Evolutionary conservation across 64 coral and sea anemone species (phyloP).

Genomic region (Pachyseris speciosa): DNA sequence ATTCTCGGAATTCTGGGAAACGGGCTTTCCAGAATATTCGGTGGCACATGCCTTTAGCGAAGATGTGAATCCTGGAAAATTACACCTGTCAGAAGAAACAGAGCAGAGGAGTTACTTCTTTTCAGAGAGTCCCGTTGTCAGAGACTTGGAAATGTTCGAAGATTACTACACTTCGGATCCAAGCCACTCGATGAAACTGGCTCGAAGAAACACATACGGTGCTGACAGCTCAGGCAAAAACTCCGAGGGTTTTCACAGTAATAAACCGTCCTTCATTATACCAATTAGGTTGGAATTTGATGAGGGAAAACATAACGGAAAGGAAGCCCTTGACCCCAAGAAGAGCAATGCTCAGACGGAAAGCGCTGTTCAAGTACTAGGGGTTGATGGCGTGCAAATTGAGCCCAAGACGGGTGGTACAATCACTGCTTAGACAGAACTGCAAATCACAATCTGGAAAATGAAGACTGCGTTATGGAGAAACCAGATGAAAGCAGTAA

Average conservation of each 20-base stretch:
- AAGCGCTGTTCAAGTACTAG: not conserved
- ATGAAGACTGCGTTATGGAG: not conserved
- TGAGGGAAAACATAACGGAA: not conserved
- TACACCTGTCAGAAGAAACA: not conserved
- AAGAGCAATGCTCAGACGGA: not conserved
- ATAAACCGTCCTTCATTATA: not conserved
- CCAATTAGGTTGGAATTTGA: conserved; percentile 17
- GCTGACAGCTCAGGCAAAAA: not conserved
- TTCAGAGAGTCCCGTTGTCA: conserved; percentile 20
- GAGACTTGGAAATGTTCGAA: not conserved
- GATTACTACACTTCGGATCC: not conserved
- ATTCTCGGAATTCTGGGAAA: not conserved
- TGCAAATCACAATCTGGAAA: not conserved
- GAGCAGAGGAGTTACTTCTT: conserved; percentile 35
- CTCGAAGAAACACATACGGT: not conserved
- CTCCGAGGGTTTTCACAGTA: not conserved
- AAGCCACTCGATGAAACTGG: not conserved
- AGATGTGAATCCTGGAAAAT: not conserved
- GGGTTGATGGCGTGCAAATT: not conserved
- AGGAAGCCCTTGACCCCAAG: not conserved
- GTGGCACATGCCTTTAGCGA: not conserved
- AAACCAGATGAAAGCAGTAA: not conserved
- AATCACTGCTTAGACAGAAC: not conserved
- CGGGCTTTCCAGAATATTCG: not conserved
- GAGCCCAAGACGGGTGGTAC: not conserved